Evolutionary conservation across 1,140 invertebrate genomes (phyloP), one percentile per base, ranked within the genome.

Genomic region (Phortica variegata): DNA sequence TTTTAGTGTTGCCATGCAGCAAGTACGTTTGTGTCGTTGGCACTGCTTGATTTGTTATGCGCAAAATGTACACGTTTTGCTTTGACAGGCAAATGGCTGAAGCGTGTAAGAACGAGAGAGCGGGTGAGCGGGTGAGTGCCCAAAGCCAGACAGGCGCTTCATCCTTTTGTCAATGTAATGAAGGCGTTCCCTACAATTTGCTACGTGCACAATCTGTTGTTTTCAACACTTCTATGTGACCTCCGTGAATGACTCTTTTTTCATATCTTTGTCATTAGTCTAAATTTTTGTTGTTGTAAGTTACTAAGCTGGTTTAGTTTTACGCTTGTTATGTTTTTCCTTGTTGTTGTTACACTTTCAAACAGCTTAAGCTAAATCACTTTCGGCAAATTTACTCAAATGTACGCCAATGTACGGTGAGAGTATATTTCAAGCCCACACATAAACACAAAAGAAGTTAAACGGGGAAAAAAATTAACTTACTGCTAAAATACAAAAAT

Each of bases 11-110:
- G n/a, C n/a, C n/a, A n/a, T n/a, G n/a, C n/a, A n/a, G n/a, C n/a
- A n/a, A n/a, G n/a, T n/a, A n/a, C n/a, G n/a, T n/a, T n/a, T n/a
- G n/a, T n/a, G n/a, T n/a, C n/a, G n/a, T n/a, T n/a, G n/a, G n/a
- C n/a, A n/a, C n/a, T 52, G 60, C 62, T 65, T 68, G 62, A 66
- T 66, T 68, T 66, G 62, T 66, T 66, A 66, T 66, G 62, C 62
- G 63, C 63, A 66, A 68, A 66, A 66, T 63, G 60, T 68, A 54
- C 62, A 66, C 62, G 60, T 68, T 45, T 63, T 47, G 60, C 32
- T 34, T 59, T 58, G 55, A 58, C 53, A 50, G 38, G 5, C 31
- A 20, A 38, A 7, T 13, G 31, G 41, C 21, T 39, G 34, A 18
- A 21, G 32, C 12, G 19, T 43, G 26, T 31, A 31, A 20, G 16